phyloP scores from a whole-genome alignment of 2,113 vertebrate species.

The Cyanoramphus novaezelandiae region DNA sequence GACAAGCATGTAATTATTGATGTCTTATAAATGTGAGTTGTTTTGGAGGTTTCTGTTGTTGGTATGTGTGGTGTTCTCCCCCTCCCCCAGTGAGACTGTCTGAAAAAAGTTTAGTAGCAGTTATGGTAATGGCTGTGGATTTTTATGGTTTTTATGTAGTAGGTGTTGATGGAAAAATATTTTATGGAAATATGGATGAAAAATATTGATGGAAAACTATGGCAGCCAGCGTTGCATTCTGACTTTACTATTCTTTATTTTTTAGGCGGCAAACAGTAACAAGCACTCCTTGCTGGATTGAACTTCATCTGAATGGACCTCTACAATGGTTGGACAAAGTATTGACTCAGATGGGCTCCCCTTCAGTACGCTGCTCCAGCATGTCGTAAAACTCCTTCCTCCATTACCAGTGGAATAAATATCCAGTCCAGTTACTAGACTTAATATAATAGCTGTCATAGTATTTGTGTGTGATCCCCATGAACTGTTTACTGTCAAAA shows the following conservation, averaged over 20 bases:
- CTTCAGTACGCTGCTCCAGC: constrained; percentile 94
- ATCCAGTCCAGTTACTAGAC: constrained; percentile 75
- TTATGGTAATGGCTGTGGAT: background rate
- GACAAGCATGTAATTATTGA: background rate
- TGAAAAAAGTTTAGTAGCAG: background rate
- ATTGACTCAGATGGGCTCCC: constrained; percentile 98
- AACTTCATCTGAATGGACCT: constrained; percentile 95
- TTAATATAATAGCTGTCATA: constrained; percentile 77
- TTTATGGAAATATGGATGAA: background rate
- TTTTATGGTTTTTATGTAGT: background rate
- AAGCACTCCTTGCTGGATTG: constrained; percentile 98
- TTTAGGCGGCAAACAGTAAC: constrained; percentile 93
- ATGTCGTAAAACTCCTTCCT: constrained; percentile 87
- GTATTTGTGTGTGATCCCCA: constrained; percentile 78
- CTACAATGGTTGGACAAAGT: constrained; percentile 98
- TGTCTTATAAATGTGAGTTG: background rate
- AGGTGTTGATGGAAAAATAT: background rate
- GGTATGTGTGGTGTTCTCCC: background rate
- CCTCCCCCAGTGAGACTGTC: background rate
- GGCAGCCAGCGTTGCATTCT: background rate
- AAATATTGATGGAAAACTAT: background rate
- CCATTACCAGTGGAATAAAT: constrained; percentile 44
- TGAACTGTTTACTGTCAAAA: constrained; percentile 79
- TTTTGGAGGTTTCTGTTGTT: background rate
- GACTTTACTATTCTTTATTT: background rate